Evolutionary conservation across 1,140 invertebrate species (phyloP).

Genomic region (Oedothorax gibbosus): DNA sequence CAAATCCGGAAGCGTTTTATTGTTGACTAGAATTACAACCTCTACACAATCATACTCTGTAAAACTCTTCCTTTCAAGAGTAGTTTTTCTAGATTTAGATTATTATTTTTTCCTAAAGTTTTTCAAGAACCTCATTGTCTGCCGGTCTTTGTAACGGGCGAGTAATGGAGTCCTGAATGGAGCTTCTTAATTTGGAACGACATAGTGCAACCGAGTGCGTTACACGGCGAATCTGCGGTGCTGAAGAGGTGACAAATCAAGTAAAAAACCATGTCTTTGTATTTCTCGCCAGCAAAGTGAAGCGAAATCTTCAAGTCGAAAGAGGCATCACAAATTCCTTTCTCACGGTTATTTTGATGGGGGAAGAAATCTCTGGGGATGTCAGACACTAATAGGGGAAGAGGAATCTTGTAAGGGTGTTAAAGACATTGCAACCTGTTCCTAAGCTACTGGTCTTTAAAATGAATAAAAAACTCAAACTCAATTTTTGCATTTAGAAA

Average conservation of each 20-base stretch:
- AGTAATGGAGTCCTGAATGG: constrained; percentile 26
- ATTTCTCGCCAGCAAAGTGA: constrained; percentile 18
- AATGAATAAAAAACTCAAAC: too few species aligned
- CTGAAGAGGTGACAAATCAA: constrained; percentile 47
- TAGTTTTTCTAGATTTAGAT: too few species aligned
- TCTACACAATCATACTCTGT: too few species aligned
- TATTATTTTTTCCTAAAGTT: background rate
- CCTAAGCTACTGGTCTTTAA: too few species aligned
- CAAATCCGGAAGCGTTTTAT: too few species aligned
- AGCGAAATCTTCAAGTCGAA: constrained; percentile 44
- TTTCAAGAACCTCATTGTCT: background rate
- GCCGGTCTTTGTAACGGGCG: background rate
- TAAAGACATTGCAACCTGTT: background rate
- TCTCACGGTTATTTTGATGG: constrained; percentile 51
- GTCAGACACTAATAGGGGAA: constrained; percentile 44
- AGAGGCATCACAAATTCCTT: constrained; percentile 56
- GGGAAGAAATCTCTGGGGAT: background rate
- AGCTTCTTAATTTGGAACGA: constrained; percentile 46
- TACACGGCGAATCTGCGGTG: constrained; percentile 42
- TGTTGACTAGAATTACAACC: too few species aligned
- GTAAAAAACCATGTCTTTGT: constrained; percentile 40
- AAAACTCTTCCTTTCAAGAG: too few species aligned
- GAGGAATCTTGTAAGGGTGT: constrained; percentile 19
- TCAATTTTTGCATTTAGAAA: too few species aligned
- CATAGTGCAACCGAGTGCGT: constrained; percentile 33